Evolutionary conservation across 2,797 vertebrate species (phyloP), one percentile per base, ranked within the genome.

Genomic region (Astyanax mexicanus): DNA sequence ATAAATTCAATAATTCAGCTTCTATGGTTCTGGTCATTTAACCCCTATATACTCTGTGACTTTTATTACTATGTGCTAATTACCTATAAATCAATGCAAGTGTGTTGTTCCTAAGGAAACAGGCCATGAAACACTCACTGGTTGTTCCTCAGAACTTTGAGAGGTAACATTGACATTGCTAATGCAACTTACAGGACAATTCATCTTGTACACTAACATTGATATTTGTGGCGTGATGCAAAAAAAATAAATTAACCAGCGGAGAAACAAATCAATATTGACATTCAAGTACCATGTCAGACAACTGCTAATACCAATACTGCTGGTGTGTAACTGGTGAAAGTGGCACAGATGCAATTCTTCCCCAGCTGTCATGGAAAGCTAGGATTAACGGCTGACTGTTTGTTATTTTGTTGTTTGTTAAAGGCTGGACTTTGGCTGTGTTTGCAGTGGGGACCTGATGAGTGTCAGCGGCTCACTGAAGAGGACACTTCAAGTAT

Each of bases 401-500:
- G 74, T 88, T 90, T 91, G 91, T 87, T 80, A 81, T 89, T 80
- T 84, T 83, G 82, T 84, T 84, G 81, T 85, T 88, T 84, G 88
- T 84, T 84, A 90, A 85, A 88, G 86, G 88, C 84, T 78, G 75
- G 51, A 84, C 83, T 83, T 90, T 77, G 80, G 65, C 67, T 83
- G 83, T 88, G 86, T 89, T 90, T 90, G 87, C 71, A 66, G 51
- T 49, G 49, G 61, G 49, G 85, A 84, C 12, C 87, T 88, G 83
- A 88, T 85, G 80, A 88, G 88, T 85, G 86, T 85, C 86, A 84
- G 85, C 42, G 38, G 85, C 88, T 78, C 68, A 54, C 79, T 88
- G 86, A 92, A 88, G 92, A 91, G 91, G 88, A 90, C 89, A 88
- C 92, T 93, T 93, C 90, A 93, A 89, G 88, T 89, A 88, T 91